Evolutionary conservation across 2,797 vertebrate species (phyloP), one percentile per base, ranked within the genome.

Genomic region (Phaenicophaeus curvirostris): DNA sequence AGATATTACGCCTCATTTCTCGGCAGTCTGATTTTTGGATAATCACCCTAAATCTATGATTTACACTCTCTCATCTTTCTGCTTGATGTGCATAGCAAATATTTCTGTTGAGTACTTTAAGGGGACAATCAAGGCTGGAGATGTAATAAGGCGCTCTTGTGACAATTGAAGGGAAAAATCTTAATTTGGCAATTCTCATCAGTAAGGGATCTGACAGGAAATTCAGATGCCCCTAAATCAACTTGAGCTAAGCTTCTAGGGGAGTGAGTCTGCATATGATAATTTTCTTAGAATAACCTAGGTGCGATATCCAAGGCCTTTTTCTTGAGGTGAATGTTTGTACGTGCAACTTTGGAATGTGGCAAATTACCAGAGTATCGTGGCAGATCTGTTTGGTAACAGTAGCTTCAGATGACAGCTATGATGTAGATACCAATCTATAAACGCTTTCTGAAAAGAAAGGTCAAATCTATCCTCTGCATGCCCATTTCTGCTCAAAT

Each of bases 21-120:
- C 87, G 93, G 87, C 75, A 80, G 42, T 76, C 54, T 94, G 90
- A 91, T 93, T 96, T 96, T 86, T 80, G 72, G 86, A 89, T 96
- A 95, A 95, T 96, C 79, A 91, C 75, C 35, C 17, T 62, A 53
- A 73, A 42, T 88, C 67, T 89, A 15, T 93, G 89, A 90, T 94
- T 95, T 95, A 82, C 20, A 35, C 28, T 59, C 53, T 76, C 90
- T 85, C 71, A 89, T 81, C 84, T 78, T 90, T 51, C 69, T 91
- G 72, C 75, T 93, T 87, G 91, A 84, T 85, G 93, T 24, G 33
- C 88, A 59, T 28, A 82, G 85, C 85, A 93, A 96, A 85, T 86
- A 93, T 67, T 95, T 96, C 82, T 76, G 48, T 72, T 74, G 80
- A 88, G 83, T 57, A 48, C 57, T 96, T 95, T 72, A 90, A 95